phyloP scores from a whole-genome alignment of 2,797 vertebrate genomes.

The Myotis planiceps region DNA sequence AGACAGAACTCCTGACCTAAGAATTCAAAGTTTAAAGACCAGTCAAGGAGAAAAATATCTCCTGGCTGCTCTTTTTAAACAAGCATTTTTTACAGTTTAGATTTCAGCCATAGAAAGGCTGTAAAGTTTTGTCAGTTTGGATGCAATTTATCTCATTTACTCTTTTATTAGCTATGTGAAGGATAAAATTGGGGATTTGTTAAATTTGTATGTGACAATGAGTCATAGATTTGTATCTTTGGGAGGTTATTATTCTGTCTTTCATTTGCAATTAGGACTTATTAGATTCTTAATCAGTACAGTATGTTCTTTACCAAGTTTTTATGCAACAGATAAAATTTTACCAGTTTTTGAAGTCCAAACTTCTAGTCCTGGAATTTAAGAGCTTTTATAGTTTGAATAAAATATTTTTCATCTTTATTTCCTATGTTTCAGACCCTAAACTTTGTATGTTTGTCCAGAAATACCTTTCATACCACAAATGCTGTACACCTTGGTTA shows the following conservation, averaged over 20 bases:
- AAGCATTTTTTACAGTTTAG: neutral
- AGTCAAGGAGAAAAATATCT: neutral
- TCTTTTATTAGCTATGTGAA: neutral
- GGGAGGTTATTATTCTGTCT: neutral
- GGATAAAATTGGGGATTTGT: neutral
- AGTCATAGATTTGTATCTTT: neutral
- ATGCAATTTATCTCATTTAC: neutral
- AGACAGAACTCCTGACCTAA: neutral
- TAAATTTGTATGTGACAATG: neutral
- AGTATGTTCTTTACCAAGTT: neutral
- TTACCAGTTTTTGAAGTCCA: neutral
- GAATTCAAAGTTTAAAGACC: neutral
- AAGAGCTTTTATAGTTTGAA: neutral
- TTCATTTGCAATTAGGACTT: neutral
- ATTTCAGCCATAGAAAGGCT: neutral
- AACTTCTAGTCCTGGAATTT: neutral
- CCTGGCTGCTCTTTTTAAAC: neutral
- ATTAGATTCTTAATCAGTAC: neutral
- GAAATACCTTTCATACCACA: neutral
- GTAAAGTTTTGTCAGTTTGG: neutral
- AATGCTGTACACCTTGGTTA: neutral
- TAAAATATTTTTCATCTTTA: neutral
- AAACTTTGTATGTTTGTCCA: neutral
- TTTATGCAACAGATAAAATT: neutral
- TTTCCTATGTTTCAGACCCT: neutral